Percentiles rank a stretch among this genome's conserved stretches.
These are phyloP conservation scores for Oostethus manadensis DNA, from an alignment of 2,113 vertebrate species.

Conservation along the genomic window DNA sequence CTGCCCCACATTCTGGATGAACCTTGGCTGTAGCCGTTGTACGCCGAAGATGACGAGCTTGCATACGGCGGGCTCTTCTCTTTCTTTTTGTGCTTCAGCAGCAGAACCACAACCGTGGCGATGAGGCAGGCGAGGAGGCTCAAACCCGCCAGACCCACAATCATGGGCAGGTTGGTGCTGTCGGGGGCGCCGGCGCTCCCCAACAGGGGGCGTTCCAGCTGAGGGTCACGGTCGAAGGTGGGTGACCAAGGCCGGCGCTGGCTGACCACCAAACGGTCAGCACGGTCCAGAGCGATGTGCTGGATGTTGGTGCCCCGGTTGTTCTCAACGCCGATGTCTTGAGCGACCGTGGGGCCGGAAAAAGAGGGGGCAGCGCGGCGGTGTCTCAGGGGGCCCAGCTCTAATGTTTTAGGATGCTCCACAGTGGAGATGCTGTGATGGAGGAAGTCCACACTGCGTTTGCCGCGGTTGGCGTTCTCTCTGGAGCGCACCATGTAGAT, in stretches of 20 bases:
- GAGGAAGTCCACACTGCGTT: slow-evolving; percentile 66
- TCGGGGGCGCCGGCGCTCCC: slow-evolving; percentile 53
- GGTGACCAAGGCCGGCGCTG: slow-evolving; percentile 63
- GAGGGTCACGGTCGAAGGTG: slow-evolving; percentile 10
- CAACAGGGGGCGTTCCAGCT: slow-evolving; percentile 56
- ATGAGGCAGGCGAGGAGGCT: slow-evolving; percentile 63
- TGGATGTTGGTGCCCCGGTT: slow-evolving; percentile 73
- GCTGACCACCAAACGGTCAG: slow-evolving; percentile 55
- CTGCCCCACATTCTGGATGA: slow-evolving; percentile 36
- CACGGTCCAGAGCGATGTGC: slow-evolving; percentile 63
- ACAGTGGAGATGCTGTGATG: slow-evolving; percentile 44
- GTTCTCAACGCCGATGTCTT: slow-evolving; percentile 60
- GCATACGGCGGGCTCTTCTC: slow-evolving; percentile 58
- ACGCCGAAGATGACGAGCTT: slow-evolving; percentile 71
- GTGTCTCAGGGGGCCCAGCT: background rate
- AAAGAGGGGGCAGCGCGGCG: slow-evolving; percentile 49
- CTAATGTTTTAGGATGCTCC: slow-evolving; percentile 13
- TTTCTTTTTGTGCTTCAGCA: slow-evolving; percentile 58
- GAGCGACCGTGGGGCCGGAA: slow-evolving; percentile 10
- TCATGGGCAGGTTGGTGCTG: slow-evolving; percentile 45
- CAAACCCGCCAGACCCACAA: slow-evolving; percentile 64
- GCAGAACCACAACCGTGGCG: slow-evolving; percentile 49
- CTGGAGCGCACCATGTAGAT: slow-evolving; percentile 65
- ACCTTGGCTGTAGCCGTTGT: slow-evolving; percentile 63
- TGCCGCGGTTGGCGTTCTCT: slow-evolving; percentile 63